Evolutionary conservation across 2,888 invertebrate genomes (phyloP), one percentile per base, ranked within the genome.

Genomic region (Tolmerus cingulatus): DNA sequence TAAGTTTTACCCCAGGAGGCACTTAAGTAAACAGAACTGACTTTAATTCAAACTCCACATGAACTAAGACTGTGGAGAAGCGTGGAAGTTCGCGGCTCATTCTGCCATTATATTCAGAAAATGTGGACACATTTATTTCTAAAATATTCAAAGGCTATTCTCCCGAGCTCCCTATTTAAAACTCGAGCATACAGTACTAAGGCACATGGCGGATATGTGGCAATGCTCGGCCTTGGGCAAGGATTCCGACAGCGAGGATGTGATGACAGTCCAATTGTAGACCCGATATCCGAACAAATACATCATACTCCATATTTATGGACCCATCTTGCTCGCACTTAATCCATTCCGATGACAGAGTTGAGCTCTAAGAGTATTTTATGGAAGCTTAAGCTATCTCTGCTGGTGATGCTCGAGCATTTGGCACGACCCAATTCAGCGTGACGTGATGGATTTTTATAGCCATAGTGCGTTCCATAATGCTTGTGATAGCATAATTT

Each of bases 271-370:
- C 34, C 57, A 82, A 79, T 79, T 57, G 82, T 57, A 82, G 55
- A 55, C 34, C 19, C 55, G 55, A 82, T 82, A 82, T 82, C 82
- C 40, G 55, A 57, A 57, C 82, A 34, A 82, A 82, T 82, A 82
- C 82, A 82, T 57, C 82, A 82, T 16, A 82, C 55, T 82, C 57
- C 57, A 82, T 82, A 82, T 55, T 82, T 82, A 82, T 82, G 37
- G 55, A 37, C n/a, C 30, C 57, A 82, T 82, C 30, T 51, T 37
- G 55, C 34, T 23, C 9, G 19, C 55, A 82, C 82, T 82, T 82
- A 81, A 81, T 81, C 81, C 46, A 27, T 51, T 55, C 7, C 27
- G 81, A 51, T 81, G 55, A 78, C 43, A 43, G 78, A 37, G 27
- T 37, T 66, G 66, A 66, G 27, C 66, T 12, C 66, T 66, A 66